Conservation (phyloP, 2,888 invertebrate species). For the Nomada ruficornis region DNA sequence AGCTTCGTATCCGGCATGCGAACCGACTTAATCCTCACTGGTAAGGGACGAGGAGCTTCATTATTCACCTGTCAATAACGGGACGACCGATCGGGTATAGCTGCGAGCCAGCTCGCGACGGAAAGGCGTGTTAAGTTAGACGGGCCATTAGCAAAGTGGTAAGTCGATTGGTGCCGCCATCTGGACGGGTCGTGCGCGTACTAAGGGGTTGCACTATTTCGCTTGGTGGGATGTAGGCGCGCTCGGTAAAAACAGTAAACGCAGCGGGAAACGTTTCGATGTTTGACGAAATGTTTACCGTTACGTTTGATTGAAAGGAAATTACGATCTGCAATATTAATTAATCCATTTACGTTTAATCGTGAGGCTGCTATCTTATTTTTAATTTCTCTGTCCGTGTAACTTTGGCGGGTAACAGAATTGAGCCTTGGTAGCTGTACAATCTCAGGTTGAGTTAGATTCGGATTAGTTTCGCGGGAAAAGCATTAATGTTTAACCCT, state of each 20-base stretch:
- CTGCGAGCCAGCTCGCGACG: slow-evolving; percentile 29
- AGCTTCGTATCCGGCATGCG: slow-evolving; percentile 44
- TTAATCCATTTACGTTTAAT: no score
- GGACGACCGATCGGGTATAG: background rate
- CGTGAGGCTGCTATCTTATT: no score
- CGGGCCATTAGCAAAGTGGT: slow-evolving; percentile 66
- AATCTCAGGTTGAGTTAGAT: no score
- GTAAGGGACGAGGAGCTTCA: slow-evolving; percentile 45
- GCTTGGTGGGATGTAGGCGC: background rate
- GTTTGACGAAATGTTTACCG: no score
- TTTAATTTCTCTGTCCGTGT: no score
- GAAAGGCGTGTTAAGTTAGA: slow-evolving; percentile 69
- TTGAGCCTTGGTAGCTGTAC: no score
- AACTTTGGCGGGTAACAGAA: no score
- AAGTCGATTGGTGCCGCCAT: slow-evolving; percentile 71
- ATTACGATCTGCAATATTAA: no score
- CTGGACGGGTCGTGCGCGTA: slow-evolving; percentile 55
- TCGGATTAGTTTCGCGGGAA: no score
- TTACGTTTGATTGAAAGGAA: no score
- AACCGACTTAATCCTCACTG: slow-evolving; percentile 43
- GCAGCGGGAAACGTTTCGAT: background rate
- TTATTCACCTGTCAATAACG: slow-evolving; percentile 45
- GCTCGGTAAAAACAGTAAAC: background rate
- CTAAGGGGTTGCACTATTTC: slow-evolving; percentile 38
- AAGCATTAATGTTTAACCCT: no score